Evolutionary conservation across 2,797 vertebrate species (phyloP), one percentile per base, ranked within the genome.

Genomic region (Triplophysa bombifrons): DNA sequence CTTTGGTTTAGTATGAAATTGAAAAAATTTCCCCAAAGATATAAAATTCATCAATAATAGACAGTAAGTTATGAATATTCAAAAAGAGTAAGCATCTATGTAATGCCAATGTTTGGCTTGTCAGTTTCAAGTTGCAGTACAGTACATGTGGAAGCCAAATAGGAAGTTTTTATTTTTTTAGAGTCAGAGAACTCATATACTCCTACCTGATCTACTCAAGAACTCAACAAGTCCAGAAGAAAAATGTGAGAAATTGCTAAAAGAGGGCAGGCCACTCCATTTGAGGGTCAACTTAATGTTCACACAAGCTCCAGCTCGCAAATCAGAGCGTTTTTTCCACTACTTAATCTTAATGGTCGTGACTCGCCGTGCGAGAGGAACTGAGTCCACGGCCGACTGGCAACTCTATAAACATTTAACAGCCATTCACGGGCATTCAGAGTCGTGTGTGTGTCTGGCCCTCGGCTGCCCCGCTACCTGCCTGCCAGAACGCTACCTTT

Each of bases 381-480:
- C 74, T 63, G 22, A 20, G 76, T 81, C 80, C 71, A 19, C 20
- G 70, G 74, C 75, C 58, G 72, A 38, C 77, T 80, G 84, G 84
- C 82, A 76, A 82, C 76, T 83, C 84, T 72, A 84, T 84, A 85
- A 88, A 86, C 82, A 55, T 84, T 86, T 86, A 84, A 83, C 80
- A 81, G 81, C 72, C 81, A 68, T 74, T 81, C 63, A 61, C 75
- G 50, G 83, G 69, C 79, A 50, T 80, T 83, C 65, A 63, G n/a
- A 63, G 78, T 66, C 22, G 69, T 30, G 46, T 69, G 79, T 30
- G 38, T 61, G 79, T 63, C 64, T 82, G 58, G 56, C 70, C 74
- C 84, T 78, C 65, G 55, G 82, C 71, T 77, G 74, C 69, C 69
- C 74, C 46, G 17, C 56, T 74, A 66, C 30, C 82, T 81, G 72